Percentiles rank a stretch among this genome's conserved stretches.
Evolutionary conservation across 2,113 vertebrate genomes (phyloP).

Genomic region (Castor canadensis): DNA sequence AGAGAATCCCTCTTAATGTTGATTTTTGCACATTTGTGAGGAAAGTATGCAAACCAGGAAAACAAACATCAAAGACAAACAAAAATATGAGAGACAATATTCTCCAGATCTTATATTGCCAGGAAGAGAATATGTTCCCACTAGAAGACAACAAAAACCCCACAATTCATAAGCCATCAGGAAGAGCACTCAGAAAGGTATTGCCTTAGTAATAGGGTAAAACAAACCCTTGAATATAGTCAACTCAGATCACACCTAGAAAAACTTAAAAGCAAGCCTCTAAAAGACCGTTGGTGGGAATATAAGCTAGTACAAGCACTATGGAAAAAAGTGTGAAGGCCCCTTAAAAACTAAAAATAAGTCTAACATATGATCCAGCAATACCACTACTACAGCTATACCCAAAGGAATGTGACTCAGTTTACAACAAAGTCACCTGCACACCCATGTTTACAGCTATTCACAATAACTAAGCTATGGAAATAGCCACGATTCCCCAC

Average conservation of each 20-base stretch:
- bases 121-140: background rate
- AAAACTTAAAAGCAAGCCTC: background rate
- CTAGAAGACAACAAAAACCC: background rate
- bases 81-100: background rate
- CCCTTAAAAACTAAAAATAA: no score
- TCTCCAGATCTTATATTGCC: background rate
- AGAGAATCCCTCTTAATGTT: background rate
- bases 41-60: background rate
- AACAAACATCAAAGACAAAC: background rate
- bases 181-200: background rate
- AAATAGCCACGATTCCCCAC: no score
- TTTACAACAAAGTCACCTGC: no score
- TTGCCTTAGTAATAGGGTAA: background rate
- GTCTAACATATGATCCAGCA: no score
- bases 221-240: background rate
- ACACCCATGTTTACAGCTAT: no score
- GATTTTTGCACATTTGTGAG: background rate
- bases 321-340: no score
- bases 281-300: no score
- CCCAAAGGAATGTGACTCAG: no score
- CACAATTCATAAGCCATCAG: background rate
- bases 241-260: background rate
- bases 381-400: no score
- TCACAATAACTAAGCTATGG: no score
- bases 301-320: no score